Base-by-base conservation (phyloP, 1,140 invertebrate genomes). In the Lethocerus indicus region DNA sequence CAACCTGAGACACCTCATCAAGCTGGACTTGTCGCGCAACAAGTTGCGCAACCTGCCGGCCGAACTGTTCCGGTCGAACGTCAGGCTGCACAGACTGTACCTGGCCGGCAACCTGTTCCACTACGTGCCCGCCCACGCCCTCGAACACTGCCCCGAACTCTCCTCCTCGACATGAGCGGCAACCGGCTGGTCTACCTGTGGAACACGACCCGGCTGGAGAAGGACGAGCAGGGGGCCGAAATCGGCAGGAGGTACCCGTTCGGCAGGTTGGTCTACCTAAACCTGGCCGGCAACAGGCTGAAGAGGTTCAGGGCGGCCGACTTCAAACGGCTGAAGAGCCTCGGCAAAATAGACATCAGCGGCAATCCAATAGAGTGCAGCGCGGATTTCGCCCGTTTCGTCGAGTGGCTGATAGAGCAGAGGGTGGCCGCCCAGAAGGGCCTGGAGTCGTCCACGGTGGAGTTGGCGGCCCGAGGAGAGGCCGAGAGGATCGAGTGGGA, bases 11-110 rank as follows among this genome's bases (percentile, higher is more conserved):
- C 71, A 74, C 52, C 61, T 84, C 0, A 69, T 71, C 13, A 72
- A 78, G 39, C 62, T 84, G 32, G 76, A 83, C 59, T 62, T 83
- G 3, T 78, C 79, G n/a, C 68, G 76, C 52, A 84, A 84, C 55
- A 55, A 68, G 37, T 67, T 84, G 18, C 58, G 60, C 1, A 62
- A 63, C 7, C 58, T 83, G 20, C 69, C 75, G n/a, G 61, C 63
- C 2, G 64, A 74, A 42, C 67, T 78, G 49, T 83, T 85, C 59
- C 61, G 65, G 55, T 59, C 73, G 54, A 79, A 78, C 54, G 69
- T 63, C 28, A 68, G 73, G 35, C 61, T 85, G 43, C 68, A 64
- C 5, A 82, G 74, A 61, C 57, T 85, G 1, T 78, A 71, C 59
- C 65, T 86, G 35, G 75, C 79, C 52, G 74, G 75, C 7, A 86